Conservation (phyloP, 2,888 invertebrate genomes). For the Orthosia cruda region DNA sequence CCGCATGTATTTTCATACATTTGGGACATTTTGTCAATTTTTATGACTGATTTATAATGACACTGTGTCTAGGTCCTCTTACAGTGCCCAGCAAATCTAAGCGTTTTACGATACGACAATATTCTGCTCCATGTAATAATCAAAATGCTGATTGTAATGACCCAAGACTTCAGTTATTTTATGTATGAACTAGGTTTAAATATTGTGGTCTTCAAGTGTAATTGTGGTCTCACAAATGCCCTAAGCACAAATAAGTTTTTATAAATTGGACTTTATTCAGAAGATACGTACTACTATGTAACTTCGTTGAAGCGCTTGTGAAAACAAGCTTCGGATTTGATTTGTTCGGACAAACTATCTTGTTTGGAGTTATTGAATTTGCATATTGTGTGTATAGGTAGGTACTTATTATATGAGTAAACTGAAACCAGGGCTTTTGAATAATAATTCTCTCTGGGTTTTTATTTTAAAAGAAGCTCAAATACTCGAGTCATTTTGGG, state of each 20-base stretch:
- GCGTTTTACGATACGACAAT: neutral
- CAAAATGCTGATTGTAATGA: no score
- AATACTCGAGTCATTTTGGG: no score
- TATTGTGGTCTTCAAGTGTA: no score
- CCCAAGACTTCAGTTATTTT: no score
- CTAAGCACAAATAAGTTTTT: neutral
- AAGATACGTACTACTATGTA: neutral
- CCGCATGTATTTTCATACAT: no score
- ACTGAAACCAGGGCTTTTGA: neutral
- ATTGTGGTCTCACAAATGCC: no score
- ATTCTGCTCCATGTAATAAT: neutral
- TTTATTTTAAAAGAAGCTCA: neutral
- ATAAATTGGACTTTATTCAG: neutral
- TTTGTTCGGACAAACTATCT: constrained; percentile 3
- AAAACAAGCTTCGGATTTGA: neutral
- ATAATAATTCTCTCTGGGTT: neutral
- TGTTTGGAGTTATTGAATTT: constrained; percentile 5
- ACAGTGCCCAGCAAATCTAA: neutral
- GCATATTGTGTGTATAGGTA: neutral
- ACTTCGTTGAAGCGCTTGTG: neutral
- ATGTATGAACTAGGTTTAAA: no score
- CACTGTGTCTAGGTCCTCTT: no score
- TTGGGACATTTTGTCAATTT: no score
- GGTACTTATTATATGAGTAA: no score
- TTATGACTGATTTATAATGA: no score